Conservation (phyloP, 2,113 vertebrate species). For the Balaenoptera acutorostrata region DNA sequence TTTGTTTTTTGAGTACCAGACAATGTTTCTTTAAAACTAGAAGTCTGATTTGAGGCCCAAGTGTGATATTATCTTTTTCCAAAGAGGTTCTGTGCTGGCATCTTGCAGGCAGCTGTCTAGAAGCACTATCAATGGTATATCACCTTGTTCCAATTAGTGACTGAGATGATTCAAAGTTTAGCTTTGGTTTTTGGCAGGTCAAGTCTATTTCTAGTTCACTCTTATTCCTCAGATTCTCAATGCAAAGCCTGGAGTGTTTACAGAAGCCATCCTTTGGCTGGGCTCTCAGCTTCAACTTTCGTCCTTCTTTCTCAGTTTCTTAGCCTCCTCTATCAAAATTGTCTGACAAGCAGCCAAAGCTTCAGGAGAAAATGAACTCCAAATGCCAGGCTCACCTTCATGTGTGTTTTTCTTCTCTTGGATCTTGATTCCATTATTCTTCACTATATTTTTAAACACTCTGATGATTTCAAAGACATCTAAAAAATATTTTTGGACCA, state of each 20-base stretch:
- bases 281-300: not conserved
- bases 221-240: not conserved
- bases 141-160: not conserved
- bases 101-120: not conserved
- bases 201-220: not conserved
- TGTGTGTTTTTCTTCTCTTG: not conserved
- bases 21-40: not conserved
- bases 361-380: not conserved
- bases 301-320: not conserved
- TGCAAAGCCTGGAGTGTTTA: not conserved
- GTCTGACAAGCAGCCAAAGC: not conserved
- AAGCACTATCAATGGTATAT: not conserved
- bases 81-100: not conserved
- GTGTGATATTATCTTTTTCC: not conserved
- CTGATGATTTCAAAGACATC: not conserved
- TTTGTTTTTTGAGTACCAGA: not conserved
- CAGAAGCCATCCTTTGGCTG: not conserved
- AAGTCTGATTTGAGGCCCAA: not conserved
- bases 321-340: not conserved
- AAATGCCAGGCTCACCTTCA: not conserved
- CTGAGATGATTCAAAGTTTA: not conserved
- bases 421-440: not conserved
- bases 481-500: not conserved
- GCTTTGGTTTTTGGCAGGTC: not conserved
- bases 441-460: not conserved